Evolutionary conservation across 2,888 invertebrate species (phyloP).

Genomic region (Ferdinandea cuprea): DNA sequence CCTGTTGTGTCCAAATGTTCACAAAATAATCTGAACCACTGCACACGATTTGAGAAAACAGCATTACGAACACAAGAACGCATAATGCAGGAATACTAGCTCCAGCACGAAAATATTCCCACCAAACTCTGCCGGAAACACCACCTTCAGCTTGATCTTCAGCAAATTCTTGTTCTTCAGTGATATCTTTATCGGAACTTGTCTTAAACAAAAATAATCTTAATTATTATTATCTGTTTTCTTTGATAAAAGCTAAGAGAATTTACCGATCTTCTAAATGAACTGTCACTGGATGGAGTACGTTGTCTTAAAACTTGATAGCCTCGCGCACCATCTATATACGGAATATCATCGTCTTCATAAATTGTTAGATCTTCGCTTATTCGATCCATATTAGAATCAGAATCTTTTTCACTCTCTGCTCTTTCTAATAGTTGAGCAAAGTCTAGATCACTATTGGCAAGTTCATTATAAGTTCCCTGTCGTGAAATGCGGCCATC

Average conservation of each 20-base stretch:
- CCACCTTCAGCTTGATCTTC: slow-evolving; percentile 83
- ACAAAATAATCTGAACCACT: slow-evolving; percentile 87
- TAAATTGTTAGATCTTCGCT: slow-evolving; percentile 72
- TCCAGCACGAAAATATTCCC: slow-evolving; percentile 84
- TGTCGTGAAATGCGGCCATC: slow-evolving; percentile 83
- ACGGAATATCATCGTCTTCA: slow-evolving; percentile 83
- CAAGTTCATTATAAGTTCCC: slow-evolving; percentile 84
- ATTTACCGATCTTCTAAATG: slow-evolving; percentile 79
- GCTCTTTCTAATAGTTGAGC: slow-evolving; percentile 83
- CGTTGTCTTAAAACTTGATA: slow-evolving; percentile 79
- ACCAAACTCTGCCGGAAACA: slow-evolving; percentile 82
- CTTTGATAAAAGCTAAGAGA: background rate
- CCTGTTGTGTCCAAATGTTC: slow-evolving; percentile 85
- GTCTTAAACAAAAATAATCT: slow-evolving; percentile 77
- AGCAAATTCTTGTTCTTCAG: slow-evolving; percentile 77
- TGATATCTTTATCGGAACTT: slow-evolving; percentile 77
- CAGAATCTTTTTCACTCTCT: slow-evolving; percentile 73
- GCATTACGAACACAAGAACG: slow-evolving; percentile 83
- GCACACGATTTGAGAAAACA: slow-evolving; percentile 85
- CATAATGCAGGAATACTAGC: slow-evolving; percentile 83
- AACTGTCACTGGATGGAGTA: slow-evolving; percentile 76
- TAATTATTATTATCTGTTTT: background rate
- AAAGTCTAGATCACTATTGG: slow-evolving; percentile 84
- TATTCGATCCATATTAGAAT: slow-evolving; percentile 54
- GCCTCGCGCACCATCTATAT: slow-evolving; percentile 81